Base-by-base conservation (phyloP, 2,888 invertebrate species). In the Unio delphinus region DNA sequence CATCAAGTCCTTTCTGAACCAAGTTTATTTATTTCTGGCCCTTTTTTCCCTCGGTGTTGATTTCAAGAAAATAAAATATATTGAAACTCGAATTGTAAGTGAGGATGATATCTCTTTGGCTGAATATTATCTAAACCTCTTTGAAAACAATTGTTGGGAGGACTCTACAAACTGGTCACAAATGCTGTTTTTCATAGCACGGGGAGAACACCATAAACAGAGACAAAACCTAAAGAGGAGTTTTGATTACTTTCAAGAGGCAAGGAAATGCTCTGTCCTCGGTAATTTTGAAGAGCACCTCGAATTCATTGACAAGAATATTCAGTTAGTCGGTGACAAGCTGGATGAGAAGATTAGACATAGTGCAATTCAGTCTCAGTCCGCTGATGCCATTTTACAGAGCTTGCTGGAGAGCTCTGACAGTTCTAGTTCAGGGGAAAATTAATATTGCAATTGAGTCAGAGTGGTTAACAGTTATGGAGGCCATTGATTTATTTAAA, bases 21-120 rank as follows among this genome's bases (percentile, higher is more conserved):
- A 72, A 61, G 72, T 72, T 20, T 72, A 72, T 64, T 23, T 72
- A n/a, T 72, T 72, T 54, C 64, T 72, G 18, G 72, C 69, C 18
- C 59, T 72, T 4, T 72, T 72, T 67, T 34, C 58, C 17, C 69
- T 72, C 20, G 72, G 72, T 15, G 68, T 72, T 26, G 72, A 72
- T 56, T 69, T 65, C 45, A 66, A 64, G n/a, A 66, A 61, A 28
- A 63, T 67, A 5, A n/a, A 7, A 26, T 72, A 72, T 54, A 60
- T 72, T n/a, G 17, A 15, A 18, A 58, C 54, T 7, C 56, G 55
- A 17, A 57, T 26, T 30, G 63, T 66, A n/a, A 26, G 34, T 30
- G 54, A 55, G 30, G 63, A 63, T n/a, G 70, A 70, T 26, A 70
- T 70, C n/a, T 5, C 55, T 23, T 20, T 64, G 64, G 67, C 70